Percentiles rank a stretch among this genome's conserved stretches.
Conservation (phyloP, 2,113 vertebrate genomes). For the Geothlypis trichas region DNA sequence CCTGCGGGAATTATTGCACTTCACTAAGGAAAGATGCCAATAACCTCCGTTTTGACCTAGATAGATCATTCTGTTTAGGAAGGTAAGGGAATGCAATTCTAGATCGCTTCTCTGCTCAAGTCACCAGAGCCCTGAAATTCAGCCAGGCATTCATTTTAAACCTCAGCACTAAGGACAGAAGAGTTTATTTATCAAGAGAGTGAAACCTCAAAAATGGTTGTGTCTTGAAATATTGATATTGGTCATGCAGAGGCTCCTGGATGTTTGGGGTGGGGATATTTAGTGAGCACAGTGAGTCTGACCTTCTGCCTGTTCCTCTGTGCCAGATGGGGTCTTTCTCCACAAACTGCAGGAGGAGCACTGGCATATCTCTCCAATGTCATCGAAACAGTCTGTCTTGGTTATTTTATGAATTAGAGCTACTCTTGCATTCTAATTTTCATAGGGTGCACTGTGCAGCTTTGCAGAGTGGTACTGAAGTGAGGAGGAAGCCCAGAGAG, state of each 20-base stretch:
- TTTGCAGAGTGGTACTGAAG: background rate
- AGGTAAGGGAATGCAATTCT: conserved; percentile 34
- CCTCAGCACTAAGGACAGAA: background rate
- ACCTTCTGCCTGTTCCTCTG: background rate
- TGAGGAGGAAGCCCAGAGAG: background rate
- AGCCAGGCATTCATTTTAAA: conserved; percentile 10
- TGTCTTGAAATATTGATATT: background rate
- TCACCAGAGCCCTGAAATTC: conserved; percentile 18
- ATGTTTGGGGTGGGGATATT: background rate
- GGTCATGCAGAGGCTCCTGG: background rate
- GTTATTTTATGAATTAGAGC: background rate
- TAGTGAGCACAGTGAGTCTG: background rate
- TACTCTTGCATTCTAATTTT: background rate
- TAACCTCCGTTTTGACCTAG: conserved; percentile 66
- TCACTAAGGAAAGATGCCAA: conserved; percentile 58
- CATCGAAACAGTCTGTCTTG: background rate
- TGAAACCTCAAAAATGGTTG: background rate
- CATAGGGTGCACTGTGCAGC: background rate
- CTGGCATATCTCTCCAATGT: background rate
- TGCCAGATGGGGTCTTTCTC: background rate
- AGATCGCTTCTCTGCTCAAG: conserved; percentile 25
- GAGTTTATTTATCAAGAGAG: background rate
- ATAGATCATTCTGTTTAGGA: conserved; percentile 46
- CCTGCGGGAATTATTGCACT: conserved; percentile 62
- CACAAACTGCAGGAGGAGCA: background rate